Conservation (phyloP, 1,140 invertebrate species). For the Drosophila guanche region DNA sequence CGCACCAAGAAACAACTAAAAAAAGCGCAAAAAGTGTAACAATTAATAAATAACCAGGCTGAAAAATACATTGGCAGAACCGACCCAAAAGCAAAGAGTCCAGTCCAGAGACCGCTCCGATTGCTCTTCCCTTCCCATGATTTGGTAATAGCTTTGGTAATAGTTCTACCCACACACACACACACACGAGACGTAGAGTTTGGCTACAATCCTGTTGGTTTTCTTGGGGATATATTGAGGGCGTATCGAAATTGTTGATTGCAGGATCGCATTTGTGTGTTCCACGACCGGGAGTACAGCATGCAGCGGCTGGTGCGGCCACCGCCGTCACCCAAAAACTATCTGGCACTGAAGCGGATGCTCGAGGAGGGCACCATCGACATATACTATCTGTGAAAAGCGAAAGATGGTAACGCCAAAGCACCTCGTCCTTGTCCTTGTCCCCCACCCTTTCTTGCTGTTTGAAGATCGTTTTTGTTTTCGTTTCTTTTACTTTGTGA, state of each 20-base stretch:
- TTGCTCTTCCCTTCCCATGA: no score
- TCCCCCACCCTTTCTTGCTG: neutral
- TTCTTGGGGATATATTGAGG: slow-evolving; percentile 8
- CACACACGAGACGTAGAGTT: slow-evolving; percentile 1
- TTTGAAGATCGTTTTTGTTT: slow-evolving; percentile 35
- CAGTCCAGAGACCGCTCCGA: no score
- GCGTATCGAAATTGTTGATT: slow-evolving; percentile 52
- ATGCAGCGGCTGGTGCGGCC: slow-evolving; percentile 72
- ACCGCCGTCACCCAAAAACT: slow-evolving; percentile 77
- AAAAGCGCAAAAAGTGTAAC: no score
- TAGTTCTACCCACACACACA: no score
- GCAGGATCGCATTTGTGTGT: slow-evolving; percentile 78
- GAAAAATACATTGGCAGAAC: no score
- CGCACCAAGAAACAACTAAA: no score
- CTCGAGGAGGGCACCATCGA: slow-evolving; percentile 76
- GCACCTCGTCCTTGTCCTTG: slow-evolving; percentile 14
- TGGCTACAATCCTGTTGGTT: slow-evolving; percentile 7
- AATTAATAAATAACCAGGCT: no score
- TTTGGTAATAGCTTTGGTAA: no score
- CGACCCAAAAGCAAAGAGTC: no score
- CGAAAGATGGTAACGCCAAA: slow-evolving; percentile 13
- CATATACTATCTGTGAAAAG: slow-evolving; percentile 66
- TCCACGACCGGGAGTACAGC: slow-evolving; percentile 76
- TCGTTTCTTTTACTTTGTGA: slow-evolving; percentile 8
- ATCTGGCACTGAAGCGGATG: slow-evolving; percentile 75